Evolutionary conservation across 2,113 vertebrate species (phyloP).

Genomic region (Cnemophilus loriae): DNA sequence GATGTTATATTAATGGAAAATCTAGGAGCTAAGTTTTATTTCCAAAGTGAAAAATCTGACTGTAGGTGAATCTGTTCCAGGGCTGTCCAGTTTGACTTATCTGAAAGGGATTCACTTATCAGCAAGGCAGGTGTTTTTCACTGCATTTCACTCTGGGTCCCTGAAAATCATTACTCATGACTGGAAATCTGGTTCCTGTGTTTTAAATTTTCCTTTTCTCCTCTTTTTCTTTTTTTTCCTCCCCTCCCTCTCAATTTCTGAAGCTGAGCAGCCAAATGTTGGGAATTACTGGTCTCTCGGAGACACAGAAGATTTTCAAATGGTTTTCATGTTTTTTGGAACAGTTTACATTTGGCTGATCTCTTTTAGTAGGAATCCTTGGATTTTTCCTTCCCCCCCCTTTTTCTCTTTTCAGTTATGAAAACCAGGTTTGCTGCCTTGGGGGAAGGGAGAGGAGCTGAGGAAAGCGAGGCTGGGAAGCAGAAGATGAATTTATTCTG

Average conservation of each 20-base stretch:
- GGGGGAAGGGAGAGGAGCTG: slow-evolving; percentile 6
- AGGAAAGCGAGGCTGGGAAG: slow-evolving; percentile 10
- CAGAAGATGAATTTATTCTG: slow-evolving; percentile 49
- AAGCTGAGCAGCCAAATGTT: slow-evolving; percentile 8
- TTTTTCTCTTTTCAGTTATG: slow-evolving; percentile 29
- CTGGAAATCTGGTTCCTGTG: slow-evolving; percentile 15
- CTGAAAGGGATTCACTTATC: neutral
- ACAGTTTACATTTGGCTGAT: slow-evolving; percentile 29
- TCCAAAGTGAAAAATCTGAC: neutral
- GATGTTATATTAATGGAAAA: slow-evolving; percentile 29
- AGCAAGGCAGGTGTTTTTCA: neutral
- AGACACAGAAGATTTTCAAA: slow-evolving; percentile 13
- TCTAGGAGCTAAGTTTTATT: neutral
- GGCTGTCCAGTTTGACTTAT: neutral
- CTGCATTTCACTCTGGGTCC: neutral
- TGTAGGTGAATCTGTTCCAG: neutral
- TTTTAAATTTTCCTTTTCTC: neutral
- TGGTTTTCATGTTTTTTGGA: slow-evolving; percentile 48
- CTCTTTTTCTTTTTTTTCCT: neutral
- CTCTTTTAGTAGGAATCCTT: slow-evolving; percentile 32
- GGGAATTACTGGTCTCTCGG: slow-evolving; percentile 25
- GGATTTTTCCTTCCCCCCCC: neutral
- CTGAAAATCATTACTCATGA: slow-evolving; percentile 30
- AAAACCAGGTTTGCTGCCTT: slow-evolving; percentile 57
- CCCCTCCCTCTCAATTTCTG: neutral